phyloP scores from a whole-genome alignment of 2,113 vertebrate species.

The Perca fluviatilis region DNA sequence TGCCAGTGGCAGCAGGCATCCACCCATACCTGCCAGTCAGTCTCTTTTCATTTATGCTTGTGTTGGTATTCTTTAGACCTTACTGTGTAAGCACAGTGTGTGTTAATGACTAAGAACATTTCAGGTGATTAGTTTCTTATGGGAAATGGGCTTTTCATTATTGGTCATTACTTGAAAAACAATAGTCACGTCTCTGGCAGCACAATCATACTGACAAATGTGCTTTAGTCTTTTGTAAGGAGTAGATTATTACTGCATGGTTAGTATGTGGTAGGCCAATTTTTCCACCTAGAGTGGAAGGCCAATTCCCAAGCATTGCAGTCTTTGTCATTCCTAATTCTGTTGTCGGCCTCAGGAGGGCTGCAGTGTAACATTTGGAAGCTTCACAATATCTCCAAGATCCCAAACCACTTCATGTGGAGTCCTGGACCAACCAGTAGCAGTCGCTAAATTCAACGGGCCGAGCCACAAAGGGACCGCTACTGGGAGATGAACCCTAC shows the following conservation, averaged over 20 bases:
- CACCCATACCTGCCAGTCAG: slow-evolving; percentile 37
- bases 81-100: not conserved
- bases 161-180: slow-evolving; percentile 10
- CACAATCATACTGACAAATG: not conserved
- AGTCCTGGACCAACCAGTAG: not conserved
- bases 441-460: not conserved
- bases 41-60: slow-evolving; percentile 10
- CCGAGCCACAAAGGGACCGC: not conserved
- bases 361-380: not conserved
- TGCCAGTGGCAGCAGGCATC: slow-evolving; percentile 8
- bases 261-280: not conserved
- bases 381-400: not conserved
- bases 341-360: not conserved
- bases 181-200: not conserved
- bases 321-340: not conserved
- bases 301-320: not conserved
- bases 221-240: not conserved
- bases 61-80: slow-evolving; percentile 14
- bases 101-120: not conserved
- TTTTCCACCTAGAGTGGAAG: not conserved
- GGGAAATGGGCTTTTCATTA: not conserved
- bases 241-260: not conserved
- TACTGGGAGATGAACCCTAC: too few species aligned
- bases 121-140: not conserved
- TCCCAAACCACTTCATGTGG: not conserved